These are phyloP conservation scores for Andrena flavipes DNA, from an alignment of 2,888 invertebrate genomes.

Conservation along the genomic window DNA sequence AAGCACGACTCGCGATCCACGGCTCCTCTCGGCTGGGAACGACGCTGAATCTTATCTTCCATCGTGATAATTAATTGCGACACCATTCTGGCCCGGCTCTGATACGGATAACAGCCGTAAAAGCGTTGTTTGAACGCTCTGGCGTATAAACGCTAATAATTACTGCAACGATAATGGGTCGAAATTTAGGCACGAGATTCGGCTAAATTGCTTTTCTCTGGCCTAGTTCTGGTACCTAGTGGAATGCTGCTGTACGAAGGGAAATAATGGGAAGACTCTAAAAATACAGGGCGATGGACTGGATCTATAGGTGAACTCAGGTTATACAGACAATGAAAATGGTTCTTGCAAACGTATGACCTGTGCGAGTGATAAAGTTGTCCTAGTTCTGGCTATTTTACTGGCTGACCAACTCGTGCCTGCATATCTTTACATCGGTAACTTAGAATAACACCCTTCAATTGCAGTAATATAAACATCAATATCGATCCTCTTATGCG, in stretches of 20 bases:
- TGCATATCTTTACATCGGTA: neutral
- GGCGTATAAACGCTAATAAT: slow-evolving; percentile 15
- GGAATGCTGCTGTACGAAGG: no score
- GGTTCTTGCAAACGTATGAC: neutral
- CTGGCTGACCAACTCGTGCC: neutral
- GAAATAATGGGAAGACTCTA: no score
- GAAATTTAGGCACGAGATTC: neutral
- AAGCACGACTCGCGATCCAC: slow-evolving; percentile 8
- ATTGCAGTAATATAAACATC: no score
- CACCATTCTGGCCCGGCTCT: slow-evolving; percentile 8
- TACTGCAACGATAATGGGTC: slow-evolving; percentile 1
- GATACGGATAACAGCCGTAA: slow-evolving; percentile 20
- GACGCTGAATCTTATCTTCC: slow-evolving; percentile 32
- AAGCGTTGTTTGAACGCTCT: neutral
- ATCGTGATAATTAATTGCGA: slow-evolving; percentile 46
- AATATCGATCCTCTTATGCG: no score
- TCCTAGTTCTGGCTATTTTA: neutral
- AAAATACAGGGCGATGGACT: no score
- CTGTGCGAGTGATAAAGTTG: neutral
- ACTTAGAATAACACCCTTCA: neutral
- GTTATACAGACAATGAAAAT: neutral
- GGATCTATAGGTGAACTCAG: neutral
- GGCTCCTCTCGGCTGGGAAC: slow-evolving; percentile 15
- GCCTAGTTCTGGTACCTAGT: neutral
- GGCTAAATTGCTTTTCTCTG: neutral